These are phyloP conservation scores for Odontocerum albicorne DNA, from an alignment of 2,888 invertebrate species.

Conservation along the genomic window DNA sequence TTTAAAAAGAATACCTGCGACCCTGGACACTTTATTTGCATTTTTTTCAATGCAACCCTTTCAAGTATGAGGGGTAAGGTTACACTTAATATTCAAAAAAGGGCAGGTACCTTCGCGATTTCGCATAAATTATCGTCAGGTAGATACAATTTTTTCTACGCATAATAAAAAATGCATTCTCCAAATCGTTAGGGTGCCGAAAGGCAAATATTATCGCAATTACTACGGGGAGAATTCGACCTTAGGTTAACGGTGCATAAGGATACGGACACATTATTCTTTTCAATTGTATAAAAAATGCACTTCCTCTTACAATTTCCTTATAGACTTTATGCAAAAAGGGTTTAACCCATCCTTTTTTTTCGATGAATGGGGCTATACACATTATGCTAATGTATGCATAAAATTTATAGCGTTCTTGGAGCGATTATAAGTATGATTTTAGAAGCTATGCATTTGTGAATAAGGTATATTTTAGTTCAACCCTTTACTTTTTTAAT, in stretches of 20 bases:
- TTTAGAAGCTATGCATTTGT: constrained; percentile 11
- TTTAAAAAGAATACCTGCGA: constrained; percentile 32
- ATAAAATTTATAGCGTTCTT: constrained; percentile 53
- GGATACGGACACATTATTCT: constrained; percentile 25
- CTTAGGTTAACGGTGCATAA: constrained; percentile 29
- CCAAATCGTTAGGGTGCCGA: constrained; percentile 29
- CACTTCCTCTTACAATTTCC: constrained; percentile 43
- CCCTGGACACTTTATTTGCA: constrained; percentile 59
- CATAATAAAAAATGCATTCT: constrained; percentile 30
- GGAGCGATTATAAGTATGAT: constrained; percentile 30
- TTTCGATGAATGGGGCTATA: constrained; percentile 61
- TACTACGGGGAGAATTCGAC: constrained; percentile 25
- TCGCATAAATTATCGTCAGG: constrained; percentile 63
- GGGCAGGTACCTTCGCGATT: constrained; percentile 62
- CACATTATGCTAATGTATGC: constrained; percentile 62
- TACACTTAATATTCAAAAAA: constrained; percentile 61
- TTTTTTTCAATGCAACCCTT: constrained; percentile 54
- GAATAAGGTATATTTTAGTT: constrained; percentile 19
- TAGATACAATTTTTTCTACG: constrained; percentile 48
- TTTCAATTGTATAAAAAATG: constrained; percentile 24
- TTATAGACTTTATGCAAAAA: constrained; percentile 60
- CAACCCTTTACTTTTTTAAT: constrained; percentile 1
- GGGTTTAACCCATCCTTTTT: constrained; percentile 60
- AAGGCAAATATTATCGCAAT: constrained; percentile 32
- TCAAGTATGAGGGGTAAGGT: constrained; percentile 61